Evolutionary conservation across 2,888 invertebrate genomes (phyloP).

Genomic region (Atrina japonica): DNA sequence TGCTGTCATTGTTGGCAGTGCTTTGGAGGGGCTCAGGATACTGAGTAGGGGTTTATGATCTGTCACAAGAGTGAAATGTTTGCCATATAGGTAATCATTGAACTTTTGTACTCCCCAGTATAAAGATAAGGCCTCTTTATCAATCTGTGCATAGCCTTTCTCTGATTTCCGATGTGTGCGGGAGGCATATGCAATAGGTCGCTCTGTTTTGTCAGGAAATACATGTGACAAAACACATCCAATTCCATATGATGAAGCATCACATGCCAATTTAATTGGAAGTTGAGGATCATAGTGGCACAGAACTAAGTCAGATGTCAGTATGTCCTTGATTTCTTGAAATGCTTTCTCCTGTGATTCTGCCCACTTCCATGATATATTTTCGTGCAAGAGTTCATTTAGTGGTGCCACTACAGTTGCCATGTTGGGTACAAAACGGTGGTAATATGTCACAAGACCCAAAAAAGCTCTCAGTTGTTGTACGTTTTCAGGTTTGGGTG

Average conservation of each 20-base stretch:
- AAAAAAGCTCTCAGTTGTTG: slow-evolving; percentile 63
- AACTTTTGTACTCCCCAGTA: slow-evolving; percentile 51
- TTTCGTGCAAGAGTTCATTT: slow-evolving; percentile 52
- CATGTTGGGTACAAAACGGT: slow-evolving; percentile 60
- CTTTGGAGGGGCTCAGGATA: slow-evolving; percentile 74
- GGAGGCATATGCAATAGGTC: slow-evolving; percentile 4
- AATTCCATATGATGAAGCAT: slow-evolving; percentile 8
- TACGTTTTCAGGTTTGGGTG: slow-evolving; percentile 61
- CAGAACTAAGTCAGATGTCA: slow-evolving; percentile 55
- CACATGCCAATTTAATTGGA: slow-evolving; percentile 72
- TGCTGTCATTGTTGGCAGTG: slow-evolving; percentile 63
- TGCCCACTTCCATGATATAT: slow-evolving; percentile 50
- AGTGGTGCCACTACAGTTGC: slow-evolving; percentile 57
- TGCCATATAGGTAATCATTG: slow-evolving; percentile 53
- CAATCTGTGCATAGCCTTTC: slow-evolving; percentile 54
- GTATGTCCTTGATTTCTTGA: slow-evolving; percentile 50
- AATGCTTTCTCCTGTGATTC: slow-evolving; percentile 49
- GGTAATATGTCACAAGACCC: slow-evolving; percentile 68
- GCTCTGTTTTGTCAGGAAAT: slow-evolving; percentile 1
- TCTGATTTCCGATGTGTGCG: slow-evolving; percentile 47
- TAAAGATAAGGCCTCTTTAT: slow-evolving; percentile 57
- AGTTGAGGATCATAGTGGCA: slow-evolving; percentile 71
- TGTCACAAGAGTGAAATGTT: slow-evolving; percentile 35
- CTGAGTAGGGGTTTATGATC: slow-evolving; percentile 79
- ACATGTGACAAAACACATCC: slow-evolving; percentile 5